phyloP scores from a whole-genome alignment of 2,888 invertebrate genomes.

The Nymphalis c-album region DNA sequence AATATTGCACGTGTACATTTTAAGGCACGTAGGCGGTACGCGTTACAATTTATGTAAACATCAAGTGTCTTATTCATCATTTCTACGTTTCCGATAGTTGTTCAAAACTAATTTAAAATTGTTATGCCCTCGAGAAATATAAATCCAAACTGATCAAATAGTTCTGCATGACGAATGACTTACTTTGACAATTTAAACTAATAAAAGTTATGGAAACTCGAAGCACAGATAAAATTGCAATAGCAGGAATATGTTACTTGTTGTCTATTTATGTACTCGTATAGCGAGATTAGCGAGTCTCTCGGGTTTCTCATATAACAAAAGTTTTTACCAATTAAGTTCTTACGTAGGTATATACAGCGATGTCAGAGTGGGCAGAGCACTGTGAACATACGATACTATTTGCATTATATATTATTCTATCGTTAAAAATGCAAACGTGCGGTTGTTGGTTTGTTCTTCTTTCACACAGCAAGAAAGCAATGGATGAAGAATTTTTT shows the following conservation, averaged over 20 bases:
- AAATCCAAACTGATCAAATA: constrained; percentile 4
- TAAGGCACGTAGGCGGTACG: not conserved
- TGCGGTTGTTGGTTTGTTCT: no score
- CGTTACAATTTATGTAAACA: not conserved
- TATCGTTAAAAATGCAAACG: no score
- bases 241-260: not conserved
- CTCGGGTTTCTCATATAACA: no score
- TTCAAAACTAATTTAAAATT: constrained; percentile 10
- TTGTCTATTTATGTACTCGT: not conserved
- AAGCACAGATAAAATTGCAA: not conserved
- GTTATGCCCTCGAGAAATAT: not conserved
- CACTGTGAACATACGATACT: no score
- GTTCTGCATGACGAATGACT: constrained; percentile 5
- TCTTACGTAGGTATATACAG: no score
- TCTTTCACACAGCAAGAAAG: no score
- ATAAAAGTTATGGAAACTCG: not conserved
- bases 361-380: no score
- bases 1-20: constrained; percentile 2
- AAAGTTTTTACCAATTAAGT: no score
- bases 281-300: no score
- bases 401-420: no score
- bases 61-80: not conserved
- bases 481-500: no score
- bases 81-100: constrained; percentile 1
- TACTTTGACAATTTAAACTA: constrained; percentile 1